Base-by-base conservation (phyloP, 2,797 vertebrate genomes). In the Sebastes flavidus region DNA sequence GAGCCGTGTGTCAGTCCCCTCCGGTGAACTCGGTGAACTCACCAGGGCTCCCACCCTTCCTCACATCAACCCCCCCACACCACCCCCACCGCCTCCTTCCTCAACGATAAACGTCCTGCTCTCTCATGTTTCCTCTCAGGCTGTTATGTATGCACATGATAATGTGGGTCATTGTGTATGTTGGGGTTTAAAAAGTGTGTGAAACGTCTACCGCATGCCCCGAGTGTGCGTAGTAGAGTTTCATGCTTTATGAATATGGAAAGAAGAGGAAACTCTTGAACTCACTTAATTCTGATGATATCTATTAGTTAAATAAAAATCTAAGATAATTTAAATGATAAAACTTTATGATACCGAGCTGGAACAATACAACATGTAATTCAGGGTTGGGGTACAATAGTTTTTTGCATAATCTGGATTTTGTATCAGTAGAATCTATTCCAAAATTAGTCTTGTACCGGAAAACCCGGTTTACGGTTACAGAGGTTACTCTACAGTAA, bases 11-110 rank as follows among this genome's bases (percentile, higher is more conserved):
- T 93, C 92, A 85, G 77, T 84, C 75, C 84, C 87, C 75, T 84
- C 85, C 61, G 29, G 83, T 93, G 87, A 95, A 94, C 93, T 87
- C 87, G 0, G 29, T 91, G 92, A 92, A 94, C 93, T 88, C 82
- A 27, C 59, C 73, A 68, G 84, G 87, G 80, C 82, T 91, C 88
- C 91, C 91, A 86, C 91, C 89, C 92, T 92, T 91, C 93, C 93
- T 92, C 83, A 67, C 75, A 85, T 42, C 46, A 77, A 49, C 52
- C 30, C 46, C 42, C 42, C 52, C 25, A 59, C 22, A 61, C 54
- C 54, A 55, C 75, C 71, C 36, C 62, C 63, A 30, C 52, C 11
- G 34, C 62, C 80, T 69, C 73, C 79, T 86, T 91, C 85, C 89
- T 87, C 82, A 8, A 71, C 76, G 66, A 86, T 90, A 85, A 79